phyloP scores from a whole-genome alignment of 2,797 vertebrate species.

The Sebastes alutus region DNA sequence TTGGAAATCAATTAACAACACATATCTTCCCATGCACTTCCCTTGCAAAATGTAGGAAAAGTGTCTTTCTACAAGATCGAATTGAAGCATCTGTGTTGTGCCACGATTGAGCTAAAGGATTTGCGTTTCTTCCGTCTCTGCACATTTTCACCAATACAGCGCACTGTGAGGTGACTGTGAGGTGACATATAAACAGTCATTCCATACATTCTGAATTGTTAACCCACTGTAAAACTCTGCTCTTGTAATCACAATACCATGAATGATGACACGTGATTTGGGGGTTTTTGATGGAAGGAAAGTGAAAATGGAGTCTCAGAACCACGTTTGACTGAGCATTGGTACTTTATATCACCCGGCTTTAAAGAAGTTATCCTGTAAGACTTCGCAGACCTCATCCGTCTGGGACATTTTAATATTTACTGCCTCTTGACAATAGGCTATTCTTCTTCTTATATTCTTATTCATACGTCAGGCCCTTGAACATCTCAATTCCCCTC shows the following conservation, averaged over 20 bases:
- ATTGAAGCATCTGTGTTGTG: background rate
- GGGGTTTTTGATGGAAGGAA: background rate
- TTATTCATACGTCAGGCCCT: background rate
- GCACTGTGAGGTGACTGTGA: background rate
- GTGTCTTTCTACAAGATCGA: background rate
- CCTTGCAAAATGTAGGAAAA: background rate
- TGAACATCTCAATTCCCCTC: conserved; percentile 5
- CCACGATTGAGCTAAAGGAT: background rate
- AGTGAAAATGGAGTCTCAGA: background rate
- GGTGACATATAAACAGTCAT: background rate
- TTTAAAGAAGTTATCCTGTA: background rate
- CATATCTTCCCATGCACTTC: background rate
- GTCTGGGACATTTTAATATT: conserved; percentile 13
- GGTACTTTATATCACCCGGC: background rate
- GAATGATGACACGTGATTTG: background rate
- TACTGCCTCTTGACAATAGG: background rate
- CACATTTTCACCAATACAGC: background rate
- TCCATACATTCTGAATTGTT: background rate
- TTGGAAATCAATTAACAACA: too few relatives aligned
- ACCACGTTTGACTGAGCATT: too few relatives aligned
- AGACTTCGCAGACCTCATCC: background rate
- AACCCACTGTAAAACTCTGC: background rate
- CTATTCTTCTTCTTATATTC: background rate
- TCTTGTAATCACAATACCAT: background rate
- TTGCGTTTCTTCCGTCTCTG: background rate